Evolutionary conservation across 2,888 invertebrate genomes (phyloP), one percentile per base, ranked within the genome.

Genomic region (Eupsilia transversa): DNA sequence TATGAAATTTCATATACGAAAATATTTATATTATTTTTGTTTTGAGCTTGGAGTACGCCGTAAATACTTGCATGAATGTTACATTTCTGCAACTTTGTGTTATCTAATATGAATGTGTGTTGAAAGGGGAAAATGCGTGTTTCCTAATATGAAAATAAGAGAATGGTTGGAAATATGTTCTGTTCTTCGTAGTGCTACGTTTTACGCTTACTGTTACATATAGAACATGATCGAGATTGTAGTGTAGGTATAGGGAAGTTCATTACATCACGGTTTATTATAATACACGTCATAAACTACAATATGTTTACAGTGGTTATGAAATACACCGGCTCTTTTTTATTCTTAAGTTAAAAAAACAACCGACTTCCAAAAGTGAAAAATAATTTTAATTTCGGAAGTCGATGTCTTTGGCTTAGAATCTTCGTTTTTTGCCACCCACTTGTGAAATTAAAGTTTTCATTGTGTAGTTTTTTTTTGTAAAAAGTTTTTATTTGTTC

Each of bases 1-100:
- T 85, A 86, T 82, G 87, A 89, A 90, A 88, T 89, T 90, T 89
- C 86, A 81, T 87, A 77, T 84, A 74, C 69, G 77, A 81, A 85
- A 87, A 88, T 87, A 87, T 89, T 90, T 89, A 86, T 87, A 80
- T 83, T 81, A 77, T 82, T 87, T 81, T 78, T 82, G 81, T 83
- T 84, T 79, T 64, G 76, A 80, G 70, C 74, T 60, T 54, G 59
- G 73, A 63, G 74, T 84, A 68, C 38, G 75, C 64, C 74, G 77
- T 65, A 75, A 75, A 79, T 84, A 69, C 66, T 73, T 41, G 69
- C 63, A 68, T 70, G 82, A 82, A 83, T 76, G 73, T 74, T n/a
- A 69, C 57, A 65, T 85, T 71, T 79, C 74, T 80, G 69, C 68
- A 64, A 74, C 46, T 69, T 54, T 27, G 46, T 68, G 61, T 72